A percentile compares a stretch with the other conserved stretches of the same genome.
Conservation (phyloP, 2,888 invertebrate species). For the Diarsia brunnea region DNA sequence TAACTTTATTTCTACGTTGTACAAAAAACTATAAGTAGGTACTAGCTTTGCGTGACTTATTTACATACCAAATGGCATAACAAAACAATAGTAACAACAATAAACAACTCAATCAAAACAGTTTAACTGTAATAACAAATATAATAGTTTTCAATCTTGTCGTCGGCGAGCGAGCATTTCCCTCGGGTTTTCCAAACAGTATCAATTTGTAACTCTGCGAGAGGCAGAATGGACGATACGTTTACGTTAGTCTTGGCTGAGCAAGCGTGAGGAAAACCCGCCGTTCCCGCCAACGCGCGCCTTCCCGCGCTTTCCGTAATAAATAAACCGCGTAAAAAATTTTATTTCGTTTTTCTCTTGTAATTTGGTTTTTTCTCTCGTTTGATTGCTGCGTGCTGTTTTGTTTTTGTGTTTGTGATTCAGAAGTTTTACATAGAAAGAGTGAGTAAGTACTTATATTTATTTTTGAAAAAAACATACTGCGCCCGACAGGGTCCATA, state of each 20-base stretch:
- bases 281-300: constrained; percentile 40
- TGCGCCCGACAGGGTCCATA: too few species aligned
- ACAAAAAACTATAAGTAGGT: background rate
- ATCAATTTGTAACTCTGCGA: constrained; percentile 52
- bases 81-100: constrained; percentile 33
- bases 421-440: constrained; percentile 11
- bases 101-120: constrained; percentile 53
- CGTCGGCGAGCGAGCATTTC: constrained; percentile 46
- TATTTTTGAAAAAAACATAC: background rate
- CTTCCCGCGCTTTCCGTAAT: constrained; percentile 56
- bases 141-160: constrained; percentile 51
- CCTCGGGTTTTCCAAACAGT: constrained; percentile 60
- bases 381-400: constrained; percentile 21
- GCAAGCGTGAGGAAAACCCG: constrained; percentile 58
- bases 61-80: background rate
- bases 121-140: constrained; percentile 40
- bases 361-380: constrained; percentile 15
- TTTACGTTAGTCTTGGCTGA: constrained; percentile 66
- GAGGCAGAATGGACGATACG: constrained; percentile 56
- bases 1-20: background rate
- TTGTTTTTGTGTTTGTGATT: constrained; percentile 30
- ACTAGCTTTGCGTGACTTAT: constrained; percentile 23
- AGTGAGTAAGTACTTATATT: constrained; percentile 47
- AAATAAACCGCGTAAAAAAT: constrained; percentile 43
- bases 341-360: constrained; percentile 38